Evolutionary conservation across 2,113 vertebrate genomes (phyloP), one percentile per base, ranked within the genome.

Genomic region (Dasypus novemcinctus): DNA sequence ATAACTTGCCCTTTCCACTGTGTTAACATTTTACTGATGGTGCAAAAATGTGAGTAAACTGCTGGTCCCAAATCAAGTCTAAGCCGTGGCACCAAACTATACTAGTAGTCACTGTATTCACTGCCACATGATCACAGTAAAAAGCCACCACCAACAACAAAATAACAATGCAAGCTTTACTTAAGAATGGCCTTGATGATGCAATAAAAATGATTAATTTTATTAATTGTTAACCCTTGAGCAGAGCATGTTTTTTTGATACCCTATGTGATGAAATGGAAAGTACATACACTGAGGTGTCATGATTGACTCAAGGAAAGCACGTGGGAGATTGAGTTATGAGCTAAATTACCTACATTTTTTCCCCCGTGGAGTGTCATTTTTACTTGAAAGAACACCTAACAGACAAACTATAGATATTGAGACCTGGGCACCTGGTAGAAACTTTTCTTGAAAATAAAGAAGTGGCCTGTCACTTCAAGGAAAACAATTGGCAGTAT

Each of bases 51-150:
- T 14, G 29, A 61, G 59, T 10, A 27, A 74, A 6, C 18, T 5
- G 29, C 21, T 18, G 36, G 43, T 14, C 31, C 5, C n/a, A 15
- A 69, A 17, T 72, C 64, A 36, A 2, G 31, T 18, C 38, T 27
- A 7, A 4, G 69, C 33, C 7, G 52, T 1, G 31, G n/a, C 29
- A 31, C 13, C 18, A 2, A 11, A 13, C 14, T 0, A 7, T 2
- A 1, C 6, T 14, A 8, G 15, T 9, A 0, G 4, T 71, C 43
- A 4, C 0, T 0, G 8, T 36, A 29, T 29, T 29, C 36, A 49
- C 46, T 49, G 43, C 29, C 41, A 75, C 43, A 10, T 20, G 46
- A 18, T 18, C 49, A 38, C n/a, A 57, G 66, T 21, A 17, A 69
- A 36, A n/a, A n/a, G n/a, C 54, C 15, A 20, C 54, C 15, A 54